Evolutionary conservation across 2,113 vertebrate species (phyloP), one percentile per base, ranked within the genome.

Genomic region (Neotragus pygmaeus): DNA sequence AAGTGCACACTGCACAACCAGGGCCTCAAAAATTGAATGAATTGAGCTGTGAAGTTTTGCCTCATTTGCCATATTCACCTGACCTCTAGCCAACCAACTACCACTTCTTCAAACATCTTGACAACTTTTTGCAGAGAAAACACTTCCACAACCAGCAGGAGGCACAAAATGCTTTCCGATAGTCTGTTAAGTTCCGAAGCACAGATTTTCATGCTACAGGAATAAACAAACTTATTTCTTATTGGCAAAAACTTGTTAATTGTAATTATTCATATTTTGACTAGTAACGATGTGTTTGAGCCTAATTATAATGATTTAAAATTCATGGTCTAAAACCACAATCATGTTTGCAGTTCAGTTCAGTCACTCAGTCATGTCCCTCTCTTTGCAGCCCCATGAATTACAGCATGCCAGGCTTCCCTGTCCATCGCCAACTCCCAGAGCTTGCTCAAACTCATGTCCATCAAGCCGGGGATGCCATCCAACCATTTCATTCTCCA

Each of bases 381-480:
- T 36, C 19, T 70, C 66, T 23, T 70, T 70, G 66, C n/a, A 70
- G 23, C 19, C 66, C n/a, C n/a, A 70, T 70, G 10, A 36, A 39
- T 21, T 70, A 39, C n/a, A 70, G 66, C 66, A 70, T 6, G 9
- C 19, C n/a, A 70, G 19, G 2, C n/a, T 70, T 39, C n/a, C n/a
- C 19, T 70, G 66, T 70, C 19, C 19, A 39, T 23, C 66, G 39
- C n/a, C 19, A 23, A 39, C n/a, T 12, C 66, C 66, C n/a, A 70
- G n/a, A 70, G 66, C 10, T 39, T 70, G 66, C 66, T 39, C n/a
- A 70, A 23, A 39, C 19, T 66, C 33, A 70, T 70, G 19, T 39
- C 19, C n/a, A 23, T 70, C 0, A 0, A 70, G n/a, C 36, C 1
- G 0, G 19, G 36, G n/a, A 70, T 70, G 66, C 9, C 66, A 70